These are phyloP conservation scores for Pseudeuparius sepicola DNA, from an alignment of 2,888 invertebrate species.

Conservation along the genomic window DNA sequence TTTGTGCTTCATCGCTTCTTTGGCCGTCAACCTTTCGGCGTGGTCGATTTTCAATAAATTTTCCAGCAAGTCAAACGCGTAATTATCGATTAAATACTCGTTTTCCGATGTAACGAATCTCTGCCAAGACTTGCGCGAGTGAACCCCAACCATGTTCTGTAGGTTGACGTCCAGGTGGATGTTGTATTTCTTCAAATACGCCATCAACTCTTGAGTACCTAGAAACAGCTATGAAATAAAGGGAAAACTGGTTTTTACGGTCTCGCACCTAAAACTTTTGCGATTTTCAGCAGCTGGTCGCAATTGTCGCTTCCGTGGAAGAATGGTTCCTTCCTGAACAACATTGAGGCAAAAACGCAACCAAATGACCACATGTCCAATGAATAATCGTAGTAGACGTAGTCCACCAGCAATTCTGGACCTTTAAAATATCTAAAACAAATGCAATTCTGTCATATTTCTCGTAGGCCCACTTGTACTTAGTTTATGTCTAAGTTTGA, in stretches of 20 bases:
- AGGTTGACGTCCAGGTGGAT: conserved; percentile 31
- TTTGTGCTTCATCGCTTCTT: conserved; percentile 35
- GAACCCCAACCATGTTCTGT: conserved; percentile 28
- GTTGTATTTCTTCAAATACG: conserved; percentile 35
- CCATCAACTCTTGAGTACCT: conserved; percentile 33
- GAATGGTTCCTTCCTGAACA: conserved; percentile 38
- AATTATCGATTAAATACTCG: conserved; percentile 36
- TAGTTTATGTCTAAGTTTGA: too few species aligned
- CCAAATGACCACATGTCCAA: conserved; percentile 39
- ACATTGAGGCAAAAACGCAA: conserved; percentile 38
- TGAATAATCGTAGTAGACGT: conserved; percentile 38
- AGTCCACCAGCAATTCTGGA: conserved; percentile 37
- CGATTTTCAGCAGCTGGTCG: conserved; percentile 36
- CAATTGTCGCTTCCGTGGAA: conserved; percentile 37
- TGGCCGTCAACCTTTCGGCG: conserved; percentile 34
- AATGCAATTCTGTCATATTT: too few species aligned
- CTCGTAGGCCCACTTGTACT: too few species aligned
- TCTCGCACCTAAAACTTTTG: conserved; percentile 32
- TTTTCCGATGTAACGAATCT: conserved; percentile 36
- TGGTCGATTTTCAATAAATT: conserved; percentile 35
- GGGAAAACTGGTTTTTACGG: conserved; percentile 1
- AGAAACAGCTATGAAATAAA: conserved; percentile 15
- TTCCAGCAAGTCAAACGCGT: conserved; percentile 34
- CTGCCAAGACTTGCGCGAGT: conserved; percentile 36
- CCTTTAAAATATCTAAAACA: conserved; percentile 34